Evolutionary conservation across 2,888 invertebrate species (phyloP), one percentile per base, ranked within the genome.

Genomic region (Synergus itoensis): DNA sequence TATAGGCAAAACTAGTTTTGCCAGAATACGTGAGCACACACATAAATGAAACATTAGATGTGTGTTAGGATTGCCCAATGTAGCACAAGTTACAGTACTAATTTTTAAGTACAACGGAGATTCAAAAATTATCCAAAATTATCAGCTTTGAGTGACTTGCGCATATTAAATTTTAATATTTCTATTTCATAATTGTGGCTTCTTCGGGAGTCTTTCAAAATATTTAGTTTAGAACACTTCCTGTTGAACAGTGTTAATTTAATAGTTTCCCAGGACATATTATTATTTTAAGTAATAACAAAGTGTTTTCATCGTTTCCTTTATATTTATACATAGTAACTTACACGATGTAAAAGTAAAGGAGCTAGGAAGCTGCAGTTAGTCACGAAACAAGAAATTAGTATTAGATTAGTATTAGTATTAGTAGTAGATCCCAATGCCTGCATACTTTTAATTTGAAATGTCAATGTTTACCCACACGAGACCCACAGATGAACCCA

Each of bases 401-500:
- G 28, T 28, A 28, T 28, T 28, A 28, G 28, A 28, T 28, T 28
- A 28, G 28, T 48, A 7, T 14, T 57, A 76, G 40, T 79, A 41
- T 76, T 57, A 48, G 48, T 36, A 28, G 48, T 40, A 76, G 57
- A 81, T 81, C 81, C 81, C 81, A 80, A 82, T 81, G 48, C 36
- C 36, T 45, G 28, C 4, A 73, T 73, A 48, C 36, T 73, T 73
- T 73, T 73, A 73, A 73, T 73, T 73, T 73, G 16, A 86, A 87
- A 86, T 87, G 83, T 84, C 85, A 86, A 86, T 87, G 84, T 86
- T 87, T 85, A 84, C 79, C 77, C 75, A 57, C 60, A 64, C 41
- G 79, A 41, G 48, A 73, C 43, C 48, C 48, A 69, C 9, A 14
- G 28, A 69, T 69, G 45, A 69, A 73, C 73, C 73, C 53, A 28